Evolutionary conservation across 1,140 invertebrate genomes (phyloP).

Genomic region (Aphidius gifuensis): DNA sequence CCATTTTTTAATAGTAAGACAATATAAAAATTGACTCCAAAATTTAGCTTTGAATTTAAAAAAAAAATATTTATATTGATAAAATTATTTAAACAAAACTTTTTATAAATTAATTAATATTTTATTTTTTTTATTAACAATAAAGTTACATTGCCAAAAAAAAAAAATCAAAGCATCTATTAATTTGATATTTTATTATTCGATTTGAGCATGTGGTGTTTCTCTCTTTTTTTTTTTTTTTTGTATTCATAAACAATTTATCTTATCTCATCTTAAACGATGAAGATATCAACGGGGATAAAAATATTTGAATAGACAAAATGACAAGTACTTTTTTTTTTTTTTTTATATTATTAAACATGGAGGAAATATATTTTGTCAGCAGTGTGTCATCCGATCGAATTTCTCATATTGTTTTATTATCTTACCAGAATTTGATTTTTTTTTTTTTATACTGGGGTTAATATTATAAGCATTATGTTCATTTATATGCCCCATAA

Average conservation of each 20-base stretch:
- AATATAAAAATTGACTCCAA: background rate
- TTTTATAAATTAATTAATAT: no score
- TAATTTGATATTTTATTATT: background rate
- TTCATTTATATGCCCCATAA: slow-evolving; percentile 27
- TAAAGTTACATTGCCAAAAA: background rate
- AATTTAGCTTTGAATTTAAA: background rate
- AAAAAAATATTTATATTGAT: no score
- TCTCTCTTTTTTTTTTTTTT: background rate
- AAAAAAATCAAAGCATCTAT: background rate
- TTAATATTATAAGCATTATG: background rate
- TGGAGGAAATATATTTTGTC: background rate
- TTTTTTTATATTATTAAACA: background rate
- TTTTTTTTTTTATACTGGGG: background rate
- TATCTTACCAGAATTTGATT: slow-evolving; percentile 2
- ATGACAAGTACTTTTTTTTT: no score
- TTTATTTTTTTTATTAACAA: background rate
- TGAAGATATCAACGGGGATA: background rate
- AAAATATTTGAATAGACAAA: no score
- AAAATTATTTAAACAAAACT: no score
- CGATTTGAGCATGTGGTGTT: slow-evolving; percentile 20
- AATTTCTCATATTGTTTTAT: background rate
- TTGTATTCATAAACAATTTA: background rate
- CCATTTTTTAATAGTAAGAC: background rate
- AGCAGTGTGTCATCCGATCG: slow-evolving; percentile 4
- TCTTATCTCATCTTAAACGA: background rate